A percentile compares a stretch with the other conserved stretches of the same genome.
Conservation (phyloP, 2,113 vertebrate genomes). For the Fulica atra region DNA sequence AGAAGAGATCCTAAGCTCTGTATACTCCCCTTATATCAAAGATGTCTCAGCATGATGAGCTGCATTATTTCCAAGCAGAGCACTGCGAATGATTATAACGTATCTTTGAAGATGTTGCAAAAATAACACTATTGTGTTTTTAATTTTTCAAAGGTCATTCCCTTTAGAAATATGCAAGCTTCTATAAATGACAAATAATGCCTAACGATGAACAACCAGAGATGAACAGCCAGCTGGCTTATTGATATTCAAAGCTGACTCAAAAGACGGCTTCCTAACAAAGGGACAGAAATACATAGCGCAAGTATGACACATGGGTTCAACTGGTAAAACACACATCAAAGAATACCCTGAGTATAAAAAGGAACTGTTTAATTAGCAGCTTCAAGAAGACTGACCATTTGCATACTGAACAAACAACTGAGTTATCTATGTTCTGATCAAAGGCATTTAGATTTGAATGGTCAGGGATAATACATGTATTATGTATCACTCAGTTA, state of each 20-base stretch:
- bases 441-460: background rate
- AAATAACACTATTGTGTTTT: background rate
- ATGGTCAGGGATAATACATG: background rate
- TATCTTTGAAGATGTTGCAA: background rate
- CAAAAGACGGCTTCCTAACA: background rate
- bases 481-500: background rate
- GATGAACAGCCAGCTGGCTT: background rate
- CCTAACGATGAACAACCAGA: background rate
- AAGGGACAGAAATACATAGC: background rate
- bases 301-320: background rate
- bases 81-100: background rate
- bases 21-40: background rate
- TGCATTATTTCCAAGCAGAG: background rate
- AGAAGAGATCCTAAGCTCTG: background rate
- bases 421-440: background rate
- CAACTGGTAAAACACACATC: background rate
- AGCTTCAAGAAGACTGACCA: background rate
- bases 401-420: slow-evolving; percentile 18
- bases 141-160: background rate
- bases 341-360: background rate
- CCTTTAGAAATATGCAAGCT: background rate
- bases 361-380: background rate
- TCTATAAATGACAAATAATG: background rate
- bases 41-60: background rate
- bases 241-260: background rate